These are phyloP conservation scores for Neoseiulus cucumeris DNA, from an alignment of 1,140 invertebrate species.

Conservation along the genomic window DNA sequence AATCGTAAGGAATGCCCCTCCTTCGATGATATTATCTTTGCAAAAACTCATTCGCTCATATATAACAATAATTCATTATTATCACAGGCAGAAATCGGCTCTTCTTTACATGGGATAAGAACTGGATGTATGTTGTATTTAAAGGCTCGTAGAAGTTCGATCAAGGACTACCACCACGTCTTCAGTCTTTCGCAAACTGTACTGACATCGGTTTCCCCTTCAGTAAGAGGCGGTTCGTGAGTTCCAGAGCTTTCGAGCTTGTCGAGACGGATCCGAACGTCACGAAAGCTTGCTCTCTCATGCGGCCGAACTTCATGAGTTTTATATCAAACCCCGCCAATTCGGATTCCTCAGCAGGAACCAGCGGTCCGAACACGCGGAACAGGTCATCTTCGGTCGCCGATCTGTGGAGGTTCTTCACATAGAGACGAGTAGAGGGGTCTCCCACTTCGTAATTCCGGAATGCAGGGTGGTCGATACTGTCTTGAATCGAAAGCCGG, in stretches of 20 bases:
- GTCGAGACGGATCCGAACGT: conserved; percentile 47
- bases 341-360: conserved; percentile 20
- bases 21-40: no score
- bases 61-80: no score
- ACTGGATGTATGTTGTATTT: no score
- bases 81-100: no score
- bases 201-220: conserved; percentile 76
- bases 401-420: conserved; percentile 74
- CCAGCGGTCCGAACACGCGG: conserved; percentile 42
- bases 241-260: conserved; percentile 50
- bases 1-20: no score
- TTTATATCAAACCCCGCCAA: conserved; percentile 48
- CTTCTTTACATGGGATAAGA: no score
- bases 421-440: conserved; percentile 59
- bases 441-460: conserved; percentile 65
- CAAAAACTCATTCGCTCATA: no score
- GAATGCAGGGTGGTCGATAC: conserved; percentile 40
- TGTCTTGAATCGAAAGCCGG: conserved; percentile 13
- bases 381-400: conserved; percentile 51
- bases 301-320: conserved; percentile 78
- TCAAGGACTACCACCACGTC: no score
- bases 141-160: no score
- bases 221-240: conserved; percentile 71
- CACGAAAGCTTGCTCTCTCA: conserved; percentile 89
- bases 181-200: not conserved